Conservation (phyloP, 35 echinoderm and acorn worm species). For the Nesometra sesokonis region DNA sequence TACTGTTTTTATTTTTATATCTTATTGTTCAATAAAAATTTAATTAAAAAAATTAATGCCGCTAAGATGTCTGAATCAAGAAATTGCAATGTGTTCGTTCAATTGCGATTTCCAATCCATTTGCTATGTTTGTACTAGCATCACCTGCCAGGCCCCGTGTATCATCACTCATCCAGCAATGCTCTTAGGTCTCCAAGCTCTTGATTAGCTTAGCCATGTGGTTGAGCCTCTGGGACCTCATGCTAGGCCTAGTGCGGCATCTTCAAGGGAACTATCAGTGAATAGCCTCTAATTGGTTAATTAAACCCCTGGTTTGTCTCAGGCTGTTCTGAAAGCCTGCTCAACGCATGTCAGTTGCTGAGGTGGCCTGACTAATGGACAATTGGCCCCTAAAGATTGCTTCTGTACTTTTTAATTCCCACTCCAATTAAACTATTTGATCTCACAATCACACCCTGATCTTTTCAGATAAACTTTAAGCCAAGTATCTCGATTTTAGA, state of each 20-base stretch:
- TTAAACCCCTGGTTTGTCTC: background rate
- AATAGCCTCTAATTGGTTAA: background rate
- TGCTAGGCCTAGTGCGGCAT: background rate
- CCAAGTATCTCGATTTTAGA: no score
- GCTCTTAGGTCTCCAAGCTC: background rate
- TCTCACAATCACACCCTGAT: background rate
- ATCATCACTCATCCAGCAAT: background rate
- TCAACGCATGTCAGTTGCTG: background rate
- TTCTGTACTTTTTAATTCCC: background rate
- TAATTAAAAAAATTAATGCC: no score
- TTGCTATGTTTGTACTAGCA: background rate
- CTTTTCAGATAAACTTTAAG: background rate
- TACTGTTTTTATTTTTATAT: no score
- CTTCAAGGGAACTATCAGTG: no score
- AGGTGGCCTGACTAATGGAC: background rate
- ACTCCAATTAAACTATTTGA: background rate
- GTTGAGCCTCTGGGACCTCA: background rate
- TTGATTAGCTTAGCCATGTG: background rate
- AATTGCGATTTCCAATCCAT: background rate
- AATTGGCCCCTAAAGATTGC: background rate
- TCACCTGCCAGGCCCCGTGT: background rate
- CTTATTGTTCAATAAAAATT: no score
- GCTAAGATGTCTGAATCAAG: no score
- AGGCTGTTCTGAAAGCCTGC: background rate
- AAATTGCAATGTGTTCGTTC: background rate